These are phyloP conservation scores for Helarctos malayanus DNA, from an alignment of 2,797 vertebrate genomes.

Conservation along the genomic window DNA sequence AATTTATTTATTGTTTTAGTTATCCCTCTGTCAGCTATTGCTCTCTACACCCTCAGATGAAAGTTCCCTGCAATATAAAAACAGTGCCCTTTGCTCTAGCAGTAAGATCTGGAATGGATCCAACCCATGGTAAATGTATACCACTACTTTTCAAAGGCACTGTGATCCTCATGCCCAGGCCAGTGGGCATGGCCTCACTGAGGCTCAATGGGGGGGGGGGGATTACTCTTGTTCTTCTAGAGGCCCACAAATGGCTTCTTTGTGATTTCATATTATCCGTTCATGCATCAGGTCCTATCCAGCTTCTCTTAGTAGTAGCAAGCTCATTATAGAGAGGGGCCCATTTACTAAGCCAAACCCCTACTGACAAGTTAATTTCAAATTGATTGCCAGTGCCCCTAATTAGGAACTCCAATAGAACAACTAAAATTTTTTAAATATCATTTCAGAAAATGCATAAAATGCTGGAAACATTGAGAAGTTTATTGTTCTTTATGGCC, in stretches of 20 bases:
- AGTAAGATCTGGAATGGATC: not conserved
- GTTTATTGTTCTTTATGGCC: not conserved
- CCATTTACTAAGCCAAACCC: not conserved
- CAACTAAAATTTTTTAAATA: not conserved
- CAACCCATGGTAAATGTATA: not conserved
- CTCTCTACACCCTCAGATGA: not conserved
- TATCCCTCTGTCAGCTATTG: not conserved
- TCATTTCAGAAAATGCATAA: not conserved
- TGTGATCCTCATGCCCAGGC: not conserved
- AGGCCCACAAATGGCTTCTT: not conserved
- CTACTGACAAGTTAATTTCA: not conserved
- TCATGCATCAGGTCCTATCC: not conserved
- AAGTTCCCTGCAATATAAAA: not conserved
- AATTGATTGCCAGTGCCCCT: not conserved
- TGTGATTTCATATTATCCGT: not conserved
- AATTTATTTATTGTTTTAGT: slow-evolving; percentile 54
- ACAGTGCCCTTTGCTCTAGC: not conserved
- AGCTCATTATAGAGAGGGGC: not conserved
- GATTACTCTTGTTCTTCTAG: not conserved
- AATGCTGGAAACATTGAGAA: not conserved
- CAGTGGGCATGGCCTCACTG: not conserved
- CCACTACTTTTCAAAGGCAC: not conserved
- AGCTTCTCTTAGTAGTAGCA: not conserved
- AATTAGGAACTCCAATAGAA: not conserved
- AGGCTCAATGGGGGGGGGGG: not conserved